phyloP scores from a whole-genome alignment of 2,113 vertebrate genomes.

The Struthio camelus region DNA sequence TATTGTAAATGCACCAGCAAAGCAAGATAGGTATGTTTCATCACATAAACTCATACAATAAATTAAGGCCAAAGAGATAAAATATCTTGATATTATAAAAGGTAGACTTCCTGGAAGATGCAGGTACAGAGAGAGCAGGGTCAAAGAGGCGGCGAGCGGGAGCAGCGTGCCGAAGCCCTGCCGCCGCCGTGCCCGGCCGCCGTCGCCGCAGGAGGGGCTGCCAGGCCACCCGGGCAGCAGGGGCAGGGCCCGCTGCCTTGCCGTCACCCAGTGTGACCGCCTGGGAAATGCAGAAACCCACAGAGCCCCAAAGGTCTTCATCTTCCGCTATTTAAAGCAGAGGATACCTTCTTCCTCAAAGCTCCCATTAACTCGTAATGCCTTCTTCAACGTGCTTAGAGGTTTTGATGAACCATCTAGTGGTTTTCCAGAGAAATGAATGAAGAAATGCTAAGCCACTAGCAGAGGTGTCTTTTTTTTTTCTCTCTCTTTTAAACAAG shows the following conservation, averaged over 20 bases:
- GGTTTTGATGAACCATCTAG: neutral
- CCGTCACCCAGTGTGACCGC: neutral
- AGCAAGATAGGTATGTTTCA: neutral
- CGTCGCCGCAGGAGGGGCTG: neutral
- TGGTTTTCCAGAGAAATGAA: neutral
- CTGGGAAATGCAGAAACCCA: neutral
- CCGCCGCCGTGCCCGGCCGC: fast-evolving
- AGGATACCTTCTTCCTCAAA: neutral
- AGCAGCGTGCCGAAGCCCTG: fast-evolving
- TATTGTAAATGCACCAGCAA: neutral
- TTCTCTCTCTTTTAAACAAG: neutral
- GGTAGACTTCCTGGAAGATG: neutral
- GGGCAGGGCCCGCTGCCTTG: neutral
- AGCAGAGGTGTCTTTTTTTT: neutral
- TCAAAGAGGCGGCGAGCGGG: fast-evolving
- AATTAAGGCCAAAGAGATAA: neutral
- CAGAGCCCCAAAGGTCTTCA: neutral
- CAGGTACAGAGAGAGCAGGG: neutral
- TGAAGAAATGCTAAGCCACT: neutral
- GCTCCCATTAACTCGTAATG: neutral
- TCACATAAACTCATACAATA: fast-evolving
- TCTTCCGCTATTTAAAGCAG: neutral
- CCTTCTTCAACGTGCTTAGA: neutral
- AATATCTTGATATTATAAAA: neutral
- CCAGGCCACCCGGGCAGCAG: neutral